Base-by-base conservation (phyloP, 2,797 vertebrate species). In the Halcyon badia region DNA sequence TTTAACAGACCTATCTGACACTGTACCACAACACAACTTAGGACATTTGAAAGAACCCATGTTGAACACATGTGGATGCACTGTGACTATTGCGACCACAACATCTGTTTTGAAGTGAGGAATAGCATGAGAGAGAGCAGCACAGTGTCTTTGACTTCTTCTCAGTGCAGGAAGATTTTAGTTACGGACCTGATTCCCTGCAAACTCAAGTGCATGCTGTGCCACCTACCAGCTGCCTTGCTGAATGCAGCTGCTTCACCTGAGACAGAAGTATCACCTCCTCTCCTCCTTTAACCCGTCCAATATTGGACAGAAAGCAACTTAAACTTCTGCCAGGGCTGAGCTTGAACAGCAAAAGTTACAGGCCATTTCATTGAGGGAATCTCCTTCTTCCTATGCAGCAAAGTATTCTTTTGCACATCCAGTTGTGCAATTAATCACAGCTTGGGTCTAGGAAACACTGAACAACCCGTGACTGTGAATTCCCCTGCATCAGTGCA, bases 81-180 rank as follows among this genome's bases (percentile, higher is more conserved):
- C 0, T 1, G 16, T 26, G 24, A 42, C 42, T 54, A 12, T 0
- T 11, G 2, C 7, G 20, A 79, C 68, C 35, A 58, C 2, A 1
- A 30, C 2, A 0, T 18, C 66, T 64, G 11, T 18, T 51, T 5
- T 57, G 22, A 66, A 56, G 30, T 12, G 15, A 71, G n/a, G 24
- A 61, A 52, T 5, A 12, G 21, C 35, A 48, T 12, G 0, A 68
- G 18, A 57, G 39, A 39, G 6, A 71, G 39, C 21, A 66, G 46
- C 41, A 35, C 20, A 16, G 14, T 4, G 10, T 71, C 49, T 44
- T 39, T 61, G 13, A 56, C 28, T 44, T 60, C 58, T 60, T 33
- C n/a, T n/a, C 28, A 41, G 17, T 21, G n/a, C 20, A 39, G 22
- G 48, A 48, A n/a, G 33, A 30, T 49, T 49, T 79, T 75, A 35